Base-by-base conservation (phyloP, 2,888 invertebrate species). In the Phyllotreta striolata region DNA sequence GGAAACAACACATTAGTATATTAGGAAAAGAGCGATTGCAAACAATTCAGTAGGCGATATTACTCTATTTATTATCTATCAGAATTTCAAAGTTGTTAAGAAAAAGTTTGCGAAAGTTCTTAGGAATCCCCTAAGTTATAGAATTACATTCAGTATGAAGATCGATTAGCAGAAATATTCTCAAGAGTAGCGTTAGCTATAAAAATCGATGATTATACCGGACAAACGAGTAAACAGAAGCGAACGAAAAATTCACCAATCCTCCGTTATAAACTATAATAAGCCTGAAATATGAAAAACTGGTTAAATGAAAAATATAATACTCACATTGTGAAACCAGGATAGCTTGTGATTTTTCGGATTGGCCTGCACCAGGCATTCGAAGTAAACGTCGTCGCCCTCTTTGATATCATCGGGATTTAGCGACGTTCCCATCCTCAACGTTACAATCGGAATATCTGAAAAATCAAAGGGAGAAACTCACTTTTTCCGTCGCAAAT, bases 361-460 rank as follows among this genome's bases (percentile, higher is more conserved):
- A 83, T 94, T 94, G 55, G 93, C 90, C 77, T 88, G 87, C 69
- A 94, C 91, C 71, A 89, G 88, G 81, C 93, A 94, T 80, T 93
- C 93, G 81, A 94, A 94, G 81, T 93, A 93, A 64, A 93, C 93
- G 81, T 93, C 93, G 77, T 92, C 93, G 39, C 93, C 92, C 82
- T 94, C 94, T 81, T 93, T 94, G 79, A 94, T 93, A 81, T 92
- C 91, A 72, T 92, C 90, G 7, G 93, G 91, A 81, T 93, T 92
- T 73, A 94, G 84, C 74, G 88, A 92, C 69, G 91, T 89, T 55
- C 93, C 93, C 89, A 94, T 91, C 83, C 90, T 91, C 72, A 94
- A 84, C 70, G 88, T 88, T 38, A 93, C 91, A 67, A 91, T 88
- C 12, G 94, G 94, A 73, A 89, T 86, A 84, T 91, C 94, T 94